Evolutionary conservation across 2,888 invertebrate species (phyloP), one percentile per base, ranked within the genome.

Genomic region (Acrobasis repandana): DNA sequence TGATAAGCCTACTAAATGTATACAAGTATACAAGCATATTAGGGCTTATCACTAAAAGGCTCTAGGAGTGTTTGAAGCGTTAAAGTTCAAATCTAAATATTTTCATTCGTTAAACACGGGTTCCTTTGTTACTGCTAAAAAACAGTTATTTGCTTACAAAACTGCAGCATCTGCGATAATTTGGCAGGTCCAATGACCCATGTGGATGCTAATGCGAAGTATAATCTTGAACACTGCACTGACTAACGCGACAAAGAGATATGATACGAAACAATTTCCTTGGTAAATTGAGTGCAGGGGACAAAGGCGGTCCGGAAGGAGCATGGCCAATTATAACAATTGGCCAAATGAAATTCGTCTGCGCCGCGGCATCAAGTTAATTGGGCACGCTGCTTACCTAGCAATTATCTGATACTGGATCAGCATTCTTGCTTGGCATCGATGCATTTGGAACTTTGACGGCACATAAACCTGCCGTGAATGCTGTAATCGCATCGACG

Each of bases 301-400:
- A 82, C 82, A 79, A 80, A 76, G 75, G 66, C 74, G 77, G 77
- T 87, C 87, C 89, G 91, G 91, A 90, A 90, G 86, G 80, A 83
- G 82, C 75, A 70, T 74, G 75, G 76, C 82, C 90, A 92, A 91
- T 92, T 92, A 90, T 87, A 74, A 82, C 90, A 91, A 91, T 90
- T 90, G 91, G 85, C 87, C 81, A 85, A 91, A 90, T 90, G 86
- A 87, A 88, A 88, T 90, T 88, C 86, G 88, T 86, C 86, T 75
- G 76, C 76, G 77, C 56, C 74, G 75, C 75, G 68, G 71, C 72
- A 68, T 76, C 76, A 76, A 84, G 82, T 81, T 90, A 90, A 90
- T 90, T 90, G 90, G 91, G 88, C 89, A 90, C 89, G 91, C 85
- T 88, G 85, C 82, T 86, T 88, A 90, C 90, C 83, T 89, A 86